phyloP scores from a whole-genome alignment of 1,140 invertebrate genomes.

The Monochamus saltuarius region DNA sequence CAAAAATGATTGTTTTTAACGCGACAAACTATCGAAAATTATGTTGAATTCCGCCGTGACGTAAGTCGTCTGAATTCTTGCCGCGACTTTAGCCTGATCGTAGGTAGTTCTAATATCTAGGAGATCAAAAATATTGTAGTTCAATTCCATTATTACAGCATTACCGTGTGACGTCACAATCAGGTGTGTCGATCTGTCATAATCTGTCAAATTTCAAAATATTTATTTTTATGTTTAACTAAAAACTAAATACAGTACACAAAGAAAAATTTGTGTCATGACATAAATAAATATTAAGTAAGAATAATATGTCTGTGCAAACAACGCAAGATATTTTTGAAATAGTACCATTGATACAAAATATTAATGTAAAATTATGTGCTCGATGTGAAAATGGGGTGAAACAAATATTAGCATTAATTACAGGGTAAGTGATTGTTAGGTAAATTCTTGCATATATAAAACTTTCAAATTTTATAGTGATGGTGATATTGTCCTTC shows the following conservation, averaged over 20 bases:
- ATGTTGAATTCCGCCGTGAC: too few species aligned
- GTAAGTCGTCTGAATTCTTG: too few species aligned
- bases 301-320: constrained; percentile 21
- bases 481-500: constrained; percentile 46
- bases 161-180: too few species aligned
- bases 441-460: not conserved
- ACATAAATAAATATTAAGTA: not conserved
- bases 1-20: too few species aligned
- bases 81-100: too few species aligned
- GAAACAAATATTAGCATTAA: constrained; percentile 49
- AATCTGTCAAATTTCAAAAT: not conserved
- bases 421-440: constrained; percentile 41
- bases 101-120: too few species aligned
- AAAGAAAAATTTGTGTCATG: constrained; percentile 7
- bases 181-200: too few species aligned
- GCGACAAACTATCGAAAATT: too few species aligned
- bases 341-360: constrained; percentile 45
- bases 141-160: too few species aligned
- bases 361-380: constrained; percentile 47
- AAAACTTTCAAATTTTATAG: constrained; percentile 30
- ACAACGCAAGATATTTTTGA: constrained; percentile 45
- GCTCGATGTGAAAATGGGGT: constrained; percentile 48
- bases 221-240: constrained; percentile 3
- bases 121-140: too few species aligned
- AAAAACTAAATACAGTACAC: not conserved